Evolutionary conservation across 2,113 vertebrate species (phyloP).

Genomic region (Pterophyllum scalare): DNA sequence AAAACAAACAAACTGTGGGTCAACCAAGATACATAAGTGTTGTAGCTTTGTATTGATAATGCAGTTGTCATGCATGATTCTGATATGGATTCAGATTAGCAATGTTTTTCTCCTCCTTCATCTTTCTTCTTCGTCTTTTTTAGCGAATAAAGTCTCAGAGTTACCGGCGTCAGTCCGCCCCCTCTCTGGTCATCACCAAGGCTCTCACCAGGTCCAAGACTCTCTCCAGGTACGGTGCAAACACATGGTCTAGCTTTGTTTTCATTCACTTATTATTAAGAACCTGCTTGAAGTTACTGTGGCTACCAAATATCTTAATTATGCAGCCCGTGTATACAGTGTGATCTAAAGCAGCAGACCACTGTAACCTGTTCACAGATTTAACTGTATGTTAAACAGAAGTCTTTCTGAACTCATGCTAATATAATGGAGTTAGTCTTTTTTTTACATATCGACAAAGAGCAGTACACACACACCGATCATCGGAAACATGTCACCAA

Average conservation of each 20-base stretch:
- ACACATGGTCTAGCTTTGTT: background rate
- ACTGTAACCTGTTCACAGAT: background rate
- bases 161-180: conserved; percentile 91
- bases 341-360: background rate
- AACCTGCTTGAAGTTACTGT: background rate
- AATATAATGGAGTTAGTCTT: background rate
- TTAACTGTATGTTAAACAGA: background rate
- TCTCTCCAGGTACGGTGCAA: conserved; percentile 82
- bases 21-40: no score
- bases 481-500: background rate
- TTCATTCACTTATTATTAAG: background rate
- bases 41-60: background rate
- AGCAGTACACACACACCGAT: background rate
- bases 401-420: background rate
- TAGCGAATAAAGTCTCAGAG: conserved; percentile 91
- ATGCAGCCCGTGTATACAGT: accelerated
- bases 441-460: background rate
- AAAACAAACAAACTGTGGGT: background rate
- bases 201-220: conserved; percentile 90
- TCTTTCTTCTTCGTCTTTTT: conserved; percentile 29
- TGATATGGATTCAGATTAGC: background rate
- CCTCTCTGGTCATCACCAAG: conserved; percentile 91
- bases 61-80: background rate
- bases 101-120: background rate
- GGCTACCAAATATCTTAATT: background rate